phyloP scores from a whole-genome alignment of 1,140 invertebrate genomes.

The Sarcophaga peregrina region DNA sequence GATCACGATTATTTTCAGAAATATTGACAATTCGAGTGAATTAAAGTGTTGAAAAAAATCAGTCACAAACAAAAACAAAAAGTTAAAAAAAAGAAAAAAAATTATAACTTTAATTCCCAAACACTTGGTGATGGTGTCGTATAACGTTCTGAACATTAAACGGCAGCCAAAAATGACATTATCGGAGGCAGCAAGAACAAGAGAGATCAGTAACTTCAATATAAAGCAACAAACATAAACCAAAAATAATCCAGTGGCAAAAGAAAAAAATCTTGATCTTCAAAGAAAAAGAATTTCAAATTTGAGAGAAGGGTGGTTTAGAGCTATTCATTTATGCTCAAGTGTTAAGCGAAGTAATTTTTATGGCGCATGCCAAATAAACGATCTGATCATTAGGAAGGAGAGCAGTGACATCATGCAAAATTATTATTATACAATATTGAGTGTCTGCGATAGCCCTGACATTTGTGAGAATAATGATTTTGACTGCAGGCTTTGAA shows the following conservation, averaged over 20 bases:
- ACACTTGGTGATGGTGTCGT: slow-evolving; percentile 31
- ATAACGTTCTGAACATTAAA: slow-evolving; percentile 25
- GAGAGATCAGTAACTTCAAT: background rate
- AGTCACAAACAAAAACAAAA: background rate
- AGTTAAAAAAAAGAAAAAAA: background rate
- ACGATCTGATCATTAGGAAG: background rate
- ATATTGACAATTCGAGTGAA: slow-evolving; percentile 40
- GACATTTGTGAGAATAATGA: slow-evolving; percentile 20
- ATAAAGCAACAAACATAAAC: slow-evolving; percentile 19
- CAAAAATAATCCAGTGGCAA: slow-evolving; percentile 10
- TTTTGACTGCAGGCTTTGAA: slow-evolving; percentile 17
- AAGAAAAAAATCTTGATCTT: background rate
- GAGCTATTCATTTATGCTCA: background rate
- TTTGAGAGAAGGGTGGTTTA: background rate
- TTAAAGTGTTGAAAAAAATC: slow-evolving; percentile 37
- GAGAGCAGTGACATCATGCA: slow-evolving; percentile 28
- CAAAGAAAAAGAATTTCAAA: background rate
- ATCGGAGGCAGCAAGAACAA: background rate
- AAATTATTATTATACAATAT: background rate
- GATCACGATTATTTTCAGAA: slow-evolving; percentile 41
- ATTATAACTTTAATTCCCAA: background rate
- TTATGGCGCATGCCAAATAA: slow-evolving; percentile 34
- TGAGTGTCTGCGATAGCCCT: background rate
- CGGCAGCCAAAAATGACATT: slow-evolving; percentile 19
- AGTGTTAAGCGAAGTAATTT: slow-evolving; percentile 36